phyloP scores from a whole-genome alignment of 2,113 vertebrate species.

The Eubucco bourcierii region DNA sequence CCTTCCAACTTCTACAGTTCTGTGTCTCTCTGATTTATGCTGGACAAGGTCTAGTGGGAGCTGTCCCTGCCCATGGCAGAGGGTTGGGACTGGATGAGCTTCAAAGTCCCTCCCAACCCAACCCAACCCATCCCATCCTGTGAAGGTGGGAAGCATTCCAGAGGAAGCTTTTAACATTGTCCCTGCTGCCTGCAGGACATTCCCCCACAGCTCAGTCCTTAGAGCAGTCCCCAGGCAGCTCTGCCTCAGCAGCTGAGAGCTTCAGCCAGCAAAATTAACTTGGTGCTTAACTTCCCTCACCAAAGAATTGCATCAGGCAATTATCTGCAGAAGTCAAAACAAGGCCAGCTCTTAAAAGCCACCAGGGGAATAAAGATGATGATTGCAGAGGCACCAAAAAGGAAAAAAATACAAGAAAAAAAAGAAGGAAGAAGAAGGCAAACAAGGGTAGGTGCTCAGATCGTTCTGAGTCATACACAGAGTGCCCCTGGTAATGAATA shows the following conservation, averaged over 20 bases:
- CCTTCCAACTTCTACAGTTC: too few relatives aligned
- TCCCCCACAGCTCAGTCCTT: not conserved
- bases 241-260: not conserved
- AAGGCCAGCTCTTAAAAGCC: slow-evolving; percentile 20
- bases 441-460: slow-evolving; percentile 1
- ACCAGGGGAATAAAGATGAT: not conserved
- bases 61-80: too few relatives aligned
- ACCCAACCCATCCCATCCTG: too few relatives aligned
- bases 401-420: too few relatives aligned
- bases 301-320: not conserved
- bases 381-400: not conserved
- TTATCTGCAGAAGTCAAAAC: slow-evolving; percentile 45
- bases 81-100: too few relatives aligned
- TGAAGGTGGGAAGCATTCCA: not conserved
- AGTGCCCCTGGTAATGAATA: slow-evolving; percentile 14
- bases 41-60: too few relatives aligned
- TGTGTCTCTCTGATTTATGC: too few relatives aligned
- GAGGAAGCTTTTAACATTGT: not conserved
- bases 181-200: not conserved
- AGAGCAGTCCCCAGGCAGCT: not conserved
- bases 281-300: not conserved
- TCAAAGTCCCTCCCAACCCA: too few relatives aligned
- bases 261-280: slow-evolving; percentile 28
- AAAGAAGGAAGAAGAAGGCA: not conserved
- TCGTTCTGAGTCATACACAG: slow-evolving; percentile 5